Conservation (phyloP, 30 jellyfish, hydroid and myxozoan species). For the Cassiopea andromeda region DNA sequence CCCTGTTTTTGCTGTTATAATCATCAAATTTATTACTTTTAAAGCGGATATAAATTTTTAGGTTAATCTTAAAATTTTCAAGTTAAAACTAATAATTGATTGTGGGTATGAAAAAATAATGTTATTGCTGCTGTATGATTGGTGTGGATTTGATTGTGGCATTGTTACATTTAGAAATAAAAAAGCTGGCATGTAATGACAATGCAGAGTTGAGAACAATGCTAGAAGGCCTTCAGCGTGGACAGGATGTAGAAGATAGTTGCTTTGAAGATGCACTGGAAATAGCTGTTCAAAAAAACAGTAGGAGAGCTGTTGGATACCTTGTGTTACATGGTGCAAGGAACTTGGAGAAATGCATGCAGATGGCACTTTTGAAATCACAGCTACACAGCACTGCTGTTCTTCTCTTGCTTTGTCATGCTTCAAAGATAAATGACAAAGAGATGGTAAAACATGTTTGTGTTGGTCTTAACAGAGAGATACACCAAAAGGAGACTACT, state of each 20-base stretch:
- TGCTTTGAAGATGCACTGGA: slow-evolving; percentile 89
- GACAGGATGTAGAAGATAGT: slow-evolving; percentile 71
- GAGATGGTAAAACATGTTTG: slow-evolving; percentile 53
- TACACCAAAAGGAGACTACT: too few species aligned
- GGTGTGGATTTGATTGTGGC: background rate
- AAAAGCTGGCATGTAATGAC: slow-evolving; percentile 47
- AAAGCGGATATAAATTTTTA: background rate
- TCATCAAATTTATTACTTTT: too few species aligned
- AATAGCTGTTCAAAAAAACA: slow-evolving; percentile 73
- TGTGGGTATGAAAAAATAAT: background rate
- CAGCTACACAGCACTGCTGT: slow-evolving; percentile 65
- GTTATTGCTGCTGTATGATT: background rate
- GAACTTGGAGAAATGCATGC: slow-evolving; percentile 69
- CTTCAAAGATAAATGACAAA: slow-evolving; percentile 71
- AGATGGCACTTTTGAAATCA: slow-evolving; percentile 61
- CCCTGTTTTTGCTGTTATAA: background rate
- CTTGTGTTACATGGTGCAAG: slow-evolving; percentile 83
- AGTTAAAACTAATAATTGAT: background rate
- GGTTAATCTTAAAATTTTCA: background rate
- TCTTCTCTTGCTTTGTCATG: slow-evolving; percentile 78
- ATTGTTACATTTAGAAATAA: slow-evolving; percentile 51
- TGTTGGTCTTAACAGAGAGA: background rate
- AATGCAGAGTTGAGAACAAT: slow-evolving; percentile 41
- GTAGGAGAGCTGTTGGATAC: slow-evolving; percentile 80
- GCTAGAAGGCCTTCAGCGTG: slow-evolving; percentile 50